Conservation (phyloP, 2,888 invertebrate genomes). For the Griposia aprilina region DNA sequence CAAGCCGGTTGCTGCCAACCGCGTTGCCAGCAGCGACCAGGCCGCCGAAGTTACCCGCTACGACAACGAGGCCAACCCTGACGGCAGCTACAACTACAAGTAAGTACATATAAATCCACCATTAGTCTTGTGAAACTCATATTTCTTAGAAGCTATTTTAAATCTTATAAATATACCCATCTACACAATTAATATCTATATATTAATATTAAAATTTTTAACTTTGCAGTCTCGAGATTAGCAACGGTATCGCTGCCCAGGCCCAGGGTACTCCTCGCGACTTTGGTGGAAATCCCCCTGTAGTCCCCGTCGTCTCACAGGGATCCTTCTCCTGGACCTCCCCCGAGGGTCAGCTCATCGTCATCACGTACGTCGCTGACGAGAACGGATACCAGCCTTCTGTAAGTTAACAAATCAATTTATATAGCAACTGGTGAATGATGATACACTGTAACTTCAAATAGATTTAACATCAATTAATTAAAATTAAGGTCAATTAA, state of each 20-base stretch:
- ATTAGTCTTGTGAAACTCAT: not conserved
- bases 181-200: not conserved
- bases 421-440: not conserved
- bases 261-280: slow-evolving; percentile 90
- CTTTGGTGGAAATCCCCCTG: slow-evolving; percentile 85
- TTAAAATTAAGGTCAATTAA: slow-evolving; percentile 7
- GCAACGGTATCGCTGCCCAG: slow-evolving; percentile 91
- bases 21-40: no score
- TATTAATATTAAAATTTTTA: slow-evolving; percentile 4
- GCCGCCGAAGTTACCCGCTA: no score
- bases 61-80: no score
- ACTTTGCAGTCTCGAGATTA: slow-evolving; percentile 89
- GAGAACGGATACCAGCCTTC: no score
- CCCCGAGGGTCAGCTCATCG: no score
- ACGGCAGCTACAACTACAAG: no score
- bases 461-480: not conserved
- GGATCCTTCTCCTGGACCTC: no score
- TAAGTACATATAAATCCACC: no score
- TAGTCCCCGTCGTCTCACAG: slow-evolving; percentile 62
- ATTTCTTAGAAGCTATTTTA: not conserved
- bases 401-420: not conserved
- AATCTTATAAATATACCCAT: not conserved
- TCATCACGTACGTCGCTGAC: no score
- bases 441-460: not conserved
- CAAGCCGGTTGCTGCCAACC: slow-evolving; percentile 48